Base-by-base conservation (phyloP, 1,140 invertebrate genomes). In the Drosophila tropicalis region DNA sequence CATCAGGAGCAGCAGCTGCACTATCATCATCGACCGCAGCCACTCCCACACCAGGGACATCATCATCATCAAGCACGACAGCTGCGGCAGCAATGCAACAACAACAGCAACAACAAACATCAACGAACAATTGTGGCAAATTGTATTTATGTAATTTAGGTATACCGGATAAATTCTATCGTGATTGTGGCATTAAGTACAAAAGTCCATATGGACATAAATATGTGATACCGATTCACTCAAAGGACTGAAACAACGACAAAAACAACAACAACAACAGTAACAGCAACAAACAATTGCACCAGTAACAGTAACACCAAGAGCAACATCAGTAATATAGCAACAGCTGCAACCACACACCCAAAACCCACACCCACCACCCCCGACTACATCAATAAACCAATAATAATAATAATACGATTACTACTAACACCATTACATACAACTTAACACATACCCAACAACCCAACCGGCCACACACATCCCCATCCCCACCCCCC, bases 161-260 rank as follows among this genome's bases (percentile, higher is more conserved):
- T 66, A 94, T 98, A 85, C 97, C 97, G 13, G 93, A 95, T 66
- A 94, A 94, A 87, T 94, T 97, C 44, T 98, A 96, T 92, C 92
- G 93, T 56, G 95, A 96, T 77, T 94, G 96, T 76, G 95, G 95
- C 47, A 96, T 98, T 68, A 94, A 94, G 39, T 98, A 98, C 92
- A 94, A 94, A 79, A 96, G 97, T 66, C 97, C 97, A 5, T 98
- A 98, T 93, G 97, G 96, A 70, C 95, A 97, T 47, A 96, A 97
- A 92, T 96, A 97, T 93, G 95, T 97, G 79, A 97, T 98, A 93
- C 95, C 97, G 70, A 94, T 98, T 73, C 95, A 98, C 94, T 93
- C 94, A 71, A 94, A 94, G 87, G 87, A 91, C 81, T 91, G 84
- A 90, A 90, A 90, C 79, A 90, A 74, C 66, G 74, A 58, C 56